Percentiles rank a stretch among this genome's conserved stretches.
Conservation (phyloP, 2,797 vertebrate species). For the Chaenodraco wilsoni region DNA sequence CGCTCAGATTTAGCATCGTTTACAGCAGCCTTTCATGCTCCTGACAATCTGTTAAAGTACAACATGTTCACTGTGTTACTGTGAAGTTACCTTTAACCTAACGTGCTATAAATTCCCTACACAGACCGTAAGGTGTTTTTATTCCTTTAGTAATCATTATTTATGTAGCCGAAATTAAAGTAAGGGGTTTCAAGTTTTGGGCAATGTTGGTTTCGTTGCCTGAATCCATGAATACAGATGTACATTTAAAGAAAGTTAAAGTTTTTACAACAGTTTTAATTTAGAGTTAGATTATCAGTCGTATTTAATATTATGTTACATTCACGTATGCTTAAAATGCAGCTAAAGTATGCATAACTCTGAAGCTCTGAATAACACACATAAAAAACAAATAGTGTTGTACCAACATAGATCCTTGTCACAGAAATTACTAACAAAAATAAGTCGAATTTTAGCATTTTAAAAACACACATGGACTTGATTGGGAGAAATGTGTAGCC, state of each 20-base stretch:
- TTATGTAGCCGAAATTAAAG: background rate
- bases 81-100: constrained; percentile 23
- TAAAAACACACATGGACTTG: background rate
- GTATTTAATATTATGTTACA: background rate
- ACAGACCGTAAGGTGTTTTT: background rate
- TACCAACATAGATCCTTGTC: too few relatives aligned
- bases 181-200: background rate
- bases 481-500: background rate
- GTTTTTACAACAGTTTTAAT: too few relatives aligned
- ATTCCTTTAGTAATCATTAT: background rate
- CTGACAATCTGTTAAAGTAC: constrained; percentile 59
- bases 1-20: constrained; percentile 47
- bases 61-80: constrained; percentile 31
- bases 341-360: background rate
- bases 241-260: background rate
- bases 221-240: background rate
- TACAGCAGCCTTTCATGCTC: constrained; percentile 48
- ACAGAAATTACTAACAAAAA: too few relatives aligned
- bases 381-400: background rate
- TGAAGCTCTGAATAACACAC: background rate
- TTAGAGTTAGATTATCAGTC: background rate
- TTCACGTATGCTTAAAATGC: background rate
- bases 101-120: constrained; percentile 7
- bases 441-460: background rate
- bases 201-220: background rate